Percentiles rank a stretch among this genome's conserved stretches.
These are phyloP conservation scores for Orgyia antiqua DNA, from an alignment of 2,888 invertebrate species.

Conservation along the genomic window DNA sequence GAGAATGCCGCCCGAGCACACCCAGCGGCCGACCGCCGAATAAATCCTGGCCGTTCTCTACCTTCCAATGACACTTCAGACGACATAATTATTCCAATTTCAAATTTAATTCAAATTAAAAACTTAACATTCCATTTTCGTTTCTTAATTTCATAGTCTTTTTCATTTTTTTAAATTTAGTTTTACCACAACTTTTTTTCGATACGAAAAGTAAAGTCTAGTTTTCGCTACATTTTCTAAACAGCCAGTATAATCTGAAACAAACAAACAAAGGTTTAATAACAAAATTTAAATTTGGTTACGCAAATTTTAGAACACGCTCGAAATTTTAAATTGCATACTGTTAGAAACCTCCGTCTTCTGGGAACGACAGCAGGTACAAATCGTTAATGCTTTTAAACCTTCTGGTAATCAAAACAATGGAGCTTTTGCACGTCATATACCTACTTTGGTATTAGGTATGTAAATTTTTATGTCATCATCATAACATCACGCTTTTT, in stretches of 20 bases:
- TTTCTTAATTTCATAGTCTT: conserved; percentile 22
- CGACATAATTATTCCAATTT: conserved; percentile 45
- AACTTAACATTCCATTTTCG: conserved; percentile 21
- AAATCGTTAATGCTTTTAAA: too few species aligned
- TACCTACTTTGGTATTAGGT: too few species aligned
- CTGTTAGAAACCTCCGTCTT: too few species aligned
- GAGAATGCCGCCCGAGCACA: conserved; percentile 80
- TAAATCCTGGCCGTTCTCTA: conserved; percentile 52
- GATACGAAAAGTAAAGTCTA: conserved; percentile 2
- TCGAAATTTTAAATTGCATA: too few species aligned
- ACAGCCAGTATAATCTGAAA: conserved; percentile 24
- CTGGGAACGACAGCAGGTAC: too few species aligned
- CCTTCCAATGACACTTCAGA: conserved; percentile 69
- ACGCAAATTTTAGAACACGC: not conserved
- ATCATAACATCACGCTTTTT: too few species aligned
- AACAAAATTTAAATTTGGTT: not conserved
- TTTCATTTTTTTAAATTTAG: conserved; percentile 13
- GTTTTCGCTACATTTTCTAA: conserved; percentile 5
- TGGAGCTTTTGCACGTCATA: too few species aligned
- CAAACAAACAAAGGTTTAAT: conserved; percentile 9
- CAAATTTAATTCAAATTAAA: conserved; percentile 17
- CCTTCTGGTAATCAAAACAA: too few species aligned
- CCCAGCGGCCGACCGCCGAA: conserved; percentile 47
- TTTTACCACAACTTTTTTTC: not conserved
- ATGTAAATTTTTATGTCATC: too few species aligned